These are phyloP conservation scores for Sebastes fasciatus DNA, from an alignment of 2,113 vertebrate genomes.

Conservation along the genomic window DNA sequence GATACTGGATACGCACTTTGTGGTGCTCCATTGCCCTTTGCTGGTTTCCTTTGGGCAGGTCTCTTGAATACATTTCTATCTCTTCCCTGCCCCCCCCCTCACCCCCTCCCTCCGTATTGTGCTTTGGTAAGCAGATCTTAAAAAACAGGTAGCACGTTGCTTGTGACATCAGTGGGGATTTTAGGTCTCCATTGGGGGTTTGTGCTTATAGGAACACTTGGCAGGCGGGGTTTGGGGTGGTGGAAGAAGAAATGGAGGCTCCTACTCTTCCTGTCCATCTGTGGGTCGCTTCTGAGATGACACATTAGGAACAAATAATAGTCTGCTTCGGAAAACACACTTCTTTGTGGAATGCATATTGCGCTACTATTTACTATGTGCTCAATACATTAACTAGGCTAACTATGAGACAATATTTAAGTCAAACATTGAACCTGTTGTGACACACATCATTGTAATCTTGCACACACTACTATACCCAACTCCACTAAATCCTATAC, in stretches of 20 bases:
- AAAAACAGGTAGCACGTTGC: slow-evolving; percentile 55
- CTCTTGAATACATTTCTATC: slow-evolving; percentile 32
- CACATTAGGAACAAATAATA: slow-evolving; percentile 15
- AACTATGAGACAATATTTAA: slow-evolving; percentile 1
- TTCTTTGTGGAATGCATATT: neutral
- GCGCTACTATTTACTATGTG: neutral
- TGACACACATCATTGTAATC: neutral
- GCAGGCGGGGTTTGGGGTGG: slow-evolving; percentile 51
- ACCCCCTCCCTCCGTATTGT: no score
- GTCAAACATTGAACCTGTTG: neutral
- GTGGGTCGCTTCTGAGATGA: slow-evolving; percentile 49
- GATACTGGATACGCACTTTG: slow-evolving; percentile 74
- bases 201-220: slow-evolving; percentile 60
- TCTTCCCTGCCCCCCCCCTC: slow-evolving; percentile 29
- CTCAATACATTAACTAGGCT: neutral
- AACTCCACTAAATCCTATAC: neutral
- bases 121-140: no score
- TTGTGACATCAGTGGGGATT: slow-evolving; percentile 66
- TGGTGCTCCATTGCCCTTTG: slow-evolving; percentile 78
- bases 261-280: slow-evolving; percentile 33
- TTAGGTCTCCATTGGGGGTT: slow-evolving; percentile 64
- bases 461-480: neutral
- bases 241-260: slow-evolving; percentile 59
- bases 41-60: slow-evolving; percentile 76
- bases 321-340: neutral